Conservation (phyloP, 2,113 vertebrate species). For the Calidris pugnax region DNA sequence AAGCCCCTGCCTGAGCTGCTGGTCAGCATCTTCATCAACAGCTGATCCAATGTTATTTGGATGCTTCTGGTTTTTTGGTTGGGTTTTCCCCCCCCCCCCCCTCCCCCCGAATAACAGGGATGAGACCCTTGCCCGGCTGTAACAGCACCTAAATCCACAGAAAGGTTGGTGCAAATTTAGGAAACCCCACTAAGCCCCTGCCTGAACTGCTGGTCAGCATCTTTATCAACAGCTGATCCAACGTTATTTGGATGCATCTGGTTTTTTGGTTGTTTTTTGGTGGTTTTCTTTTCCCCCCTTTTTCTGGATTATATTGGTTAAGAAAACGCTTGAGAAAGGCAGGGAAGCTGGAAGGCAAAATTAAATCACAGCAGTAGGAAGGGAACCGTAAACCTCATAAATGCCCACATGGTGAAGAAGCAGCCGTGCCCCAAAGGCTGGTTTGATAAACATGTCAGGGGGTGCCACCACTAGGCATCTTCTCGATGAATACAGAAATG, state of each 20-base stretch:
- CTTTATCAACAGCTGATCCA: not conserved
- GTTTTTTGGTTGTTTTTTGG: not conserved
- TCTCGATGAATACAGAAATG: not conserved
- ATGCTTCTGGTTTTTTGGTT: not conserved
- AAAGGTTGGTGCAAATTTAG: not conserved
- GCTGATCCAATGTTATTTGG: not conserved
- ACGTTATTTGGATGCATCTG: not conserved
- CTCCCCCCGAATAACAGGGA: not conserved
- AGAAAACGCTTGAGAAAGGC: not conserved
- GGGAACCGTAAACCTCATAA: not conserved
- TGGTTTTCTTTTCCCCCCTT: no score
- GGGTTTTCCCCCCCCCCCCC: no score
- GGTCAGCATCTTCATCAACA: not conserved
- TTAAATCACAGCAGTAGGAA: not conserved
- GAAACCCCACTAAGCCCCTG: not conserved
- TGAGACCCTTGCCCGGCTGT: not conserved
- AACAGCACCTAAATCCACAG: not conserved
- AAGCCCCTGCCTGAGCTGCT: not conserved
- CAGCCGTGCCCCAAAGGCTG: not conserved
- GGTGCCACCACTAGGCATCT: not conserved
- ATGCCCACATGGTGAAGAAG: not conserved
- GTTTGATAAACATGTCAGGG: not conserved
- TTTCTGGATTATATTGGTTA: not conserved
- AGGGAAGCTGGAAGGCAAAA: not conserved
- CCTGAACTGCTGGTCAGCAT: not conserved